Evolutionary conservation across 2,888 invertebrate genomes (phyloP).

Genomic region (Xylota sylvarum): DNA sequence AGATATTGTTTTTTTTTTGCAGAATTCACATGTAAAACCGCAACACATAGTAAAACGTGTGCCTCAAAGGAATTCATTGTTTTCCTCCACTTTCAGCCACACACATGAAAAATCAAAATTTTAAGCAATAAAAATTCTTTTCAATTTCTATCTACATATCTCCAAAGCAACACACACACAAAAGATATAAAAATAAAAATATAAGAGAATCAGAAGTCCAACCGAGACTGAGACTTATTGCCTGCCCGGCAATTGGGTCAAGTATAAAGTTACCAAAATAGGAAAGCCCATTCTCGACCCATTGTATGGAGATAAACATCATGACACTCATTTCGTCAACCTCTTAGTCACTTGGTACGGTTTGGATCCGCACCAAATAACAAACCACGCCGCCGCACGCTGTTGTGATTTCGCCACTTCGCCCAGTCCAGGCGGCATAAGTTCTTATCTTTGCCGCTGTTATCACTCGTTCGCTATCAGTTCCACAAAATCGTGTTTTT

Average conservation of each 20-base stretch:
- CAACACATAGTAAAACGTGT: slow-evolving; percentile 15
- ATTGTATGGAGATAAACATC: slow-evolving; percentile 64
- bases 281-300: slow-evolving; percentile 47
- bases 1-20: slow-evolving; percentile 5
- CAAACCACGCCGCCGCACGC: slow-evolving; percentile 17
- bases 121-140: slow-evolving; percentile 27
- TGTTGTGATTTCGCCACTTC: slow-evolving; percentile 43
- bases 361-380: slow-evolving; percentile 30
- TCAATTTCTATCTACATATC: slow-evolving; percentile 13
- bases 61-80: slow-evolving; percentile 35
- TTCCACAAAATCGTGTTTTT: slow-evolving; percentile 57
- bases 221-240: slow-evolving; percentile 23
- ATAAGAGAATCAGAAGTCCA: slow-evolving; percentile 20
- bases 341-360: slow-evolving; percentile 51
- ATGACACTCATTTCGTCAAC: slow-evolving; percentile 16
- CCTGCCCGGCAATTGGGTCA: slow-evolving; percentile 57
- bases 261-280: slow-evolving; percentile 66
- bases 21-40: slow-evolving; percentile 12
- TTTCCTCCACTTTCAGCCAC: not conserved
- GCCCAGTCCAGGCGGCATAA: not conserved
- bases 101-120: slow-evolving; percentile 3
- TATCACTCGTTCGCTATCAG: slow-evolving; percentile 59
- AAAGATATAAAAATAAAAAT: not conserved
- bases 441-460: slow-evolving; percentile 52
- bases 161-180: slow-evolving; percentile 12